phyloP scores from a whole-genome alignment of 2,113 vertebrate species.

The Sardina pilchardus region DNA sequence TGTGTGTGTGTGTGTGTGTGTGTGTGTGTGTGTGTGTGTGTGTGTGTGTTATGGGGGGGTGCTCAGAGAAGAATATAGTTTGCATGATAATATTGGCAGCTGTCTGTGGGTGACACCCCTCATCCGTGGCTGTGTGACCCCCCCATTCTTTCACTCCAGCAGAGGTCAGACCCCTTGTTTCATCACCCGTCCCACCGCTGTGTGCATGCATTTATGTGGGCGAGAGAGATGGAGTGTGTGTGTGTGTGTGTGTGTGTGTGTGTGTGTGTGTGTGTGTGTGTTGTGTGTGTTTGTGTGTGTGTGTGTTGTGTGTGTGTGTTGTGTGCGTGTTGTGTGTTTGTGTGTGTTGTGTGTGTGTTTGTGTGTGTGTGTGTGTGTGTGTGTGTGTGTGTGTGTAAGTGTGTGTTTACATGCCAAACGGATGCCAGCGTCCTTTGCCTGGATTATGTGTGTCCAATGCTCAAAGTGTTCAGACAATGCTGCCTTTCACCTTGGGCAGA shows the following conservation, averaged over 20 bases:
- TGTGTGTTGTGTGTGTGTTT: not conserved
- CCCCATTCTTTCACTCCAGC: not conserved
- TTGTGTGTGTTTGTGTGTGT: not conserved
- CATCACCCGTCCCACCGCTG: conserved; percentile 1
- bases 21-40: not conserved
- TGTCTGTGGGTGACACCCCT: conserved; percentile 50
- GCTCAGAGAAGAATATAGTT: conserved; percentile 41
- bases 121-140: conserved; percentile 25
- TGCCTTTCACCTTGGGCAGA: conserved; percentile 10
- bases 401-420: not conserved
- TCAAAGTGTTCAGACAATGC: not conserved
- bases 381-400: not conserved
- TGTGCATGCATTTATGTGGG: not conserved
- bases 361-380: not conserved
- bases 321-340: conserved; percentile 4
- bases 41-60: not conserved
- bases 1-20: not conserved
- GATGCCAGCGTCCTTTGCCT: not conserved
- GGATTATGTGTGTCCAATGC: conserved; percentile 15
- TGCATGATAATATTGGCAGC: conserved; percentile 70
- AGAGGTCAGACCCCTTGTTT: conserved; percentile 51
- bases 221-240: not conserved
- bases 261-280: conserved; percentile 7
- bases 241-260: not conserved
- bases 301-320: not conserved